Conservation (phyloP, 2,113 vertebrate species). For the Centropus bengalensis region DNA sequence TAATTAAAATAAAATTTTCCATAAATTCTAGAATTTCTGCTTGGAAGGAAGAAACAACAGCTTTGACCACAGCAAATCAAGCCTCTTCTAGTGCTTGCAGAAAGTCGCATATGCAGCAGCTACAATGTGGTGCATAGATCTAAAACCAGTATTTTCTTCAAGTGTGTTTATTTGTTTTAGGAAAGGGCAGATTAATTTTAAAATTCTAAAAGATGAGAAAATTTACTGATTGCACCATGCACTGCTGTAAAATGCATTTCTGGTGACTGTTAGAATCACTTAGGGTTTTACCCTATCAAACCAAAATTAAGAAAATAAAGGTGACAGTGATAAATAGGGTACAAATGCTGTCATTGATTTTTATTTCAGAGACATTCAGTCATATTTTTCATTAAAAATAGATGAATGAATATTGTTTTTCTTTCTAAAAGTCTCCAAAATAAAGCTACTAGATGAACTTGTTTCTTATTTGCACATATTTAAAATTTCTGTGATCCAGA, state of each 20-base stretch:
- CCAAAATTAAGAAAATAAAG: background rate
- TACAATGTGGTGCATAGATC: too few species aligned
- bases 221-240: background rate
- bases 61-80: background rate
- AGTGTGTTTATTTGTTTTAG: background rate
- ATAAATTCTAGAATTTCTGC: background rate
- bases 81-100: background rate
- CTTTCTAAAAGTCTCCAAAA: background rate
- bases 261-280: background rate
- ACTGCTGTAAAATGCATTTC: background rate
- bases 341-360: background rate
- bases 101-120: background rate
- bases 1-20: background rate
- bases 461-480: background rate
- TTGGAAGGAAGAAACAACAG: background rate
- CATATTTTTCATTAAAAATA: background rate
- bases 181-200: background rate
- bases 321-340: background rate
- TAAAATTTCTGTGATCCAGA: background rate
- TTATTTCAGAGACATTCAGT: background rate
- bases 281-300: background rate
- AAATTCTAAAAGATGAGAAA: background rate
- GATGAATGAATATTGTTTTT: rapidly evolving
- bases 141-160: background rate
- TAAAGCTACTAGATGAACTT: background rate